A percentile compares a stretch with the other conserved stretches of the same genome.
Evolutionary conservation across 1,140 invertebrate species (phyloP).

Genomic region (Tigriopus japonicus): DNA sequence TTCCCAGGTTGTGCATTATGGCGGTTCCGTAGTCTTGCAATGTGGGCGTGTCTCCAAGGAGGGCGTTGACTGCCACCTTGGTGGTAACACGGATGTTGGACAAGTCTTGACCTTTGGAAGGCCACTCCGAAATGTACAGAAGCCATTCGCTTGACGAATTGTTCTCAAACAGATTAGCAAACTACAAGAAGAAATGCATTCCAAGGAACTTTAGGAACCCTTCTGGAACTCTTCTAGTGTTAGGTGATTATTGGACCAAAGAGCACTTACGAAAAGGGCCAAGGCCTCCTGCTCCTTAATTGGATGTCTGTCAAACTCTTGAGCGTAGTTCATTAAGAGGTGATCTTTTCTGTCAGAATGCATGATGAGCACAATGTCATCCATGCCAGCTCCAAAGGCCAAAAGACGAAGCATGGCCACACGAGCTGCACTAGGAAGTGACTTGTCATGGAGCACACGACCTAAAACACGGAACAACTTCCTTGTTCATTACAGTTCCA

Average conservation of each 20-base stretch:
- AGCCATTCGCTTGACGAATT: slow-evolving; percentile 66
- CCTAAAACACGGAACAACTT: neutral
- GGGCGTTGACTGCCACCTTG: slow-evolving; percentile 66
- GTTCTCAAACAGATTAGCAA: slow-evolving; percentile 78
- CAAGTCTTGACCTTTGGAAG: slow-evolving; percentile 35
- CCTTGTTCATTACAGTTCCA: neutral
- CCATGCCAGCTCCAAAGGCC: slow-evolving; percentile 48
- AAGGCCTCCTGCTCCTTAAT: slow-evolving; percentile 53
- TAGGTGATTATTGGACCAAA: neutral
- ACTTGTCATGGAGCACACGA: slow-evolving; percentile 10
- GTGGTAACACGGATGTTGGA: slow-evolving; percentile 78
- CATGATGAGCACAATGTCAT: slow-evolving; percentile 68
- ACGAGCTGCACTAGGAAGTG: slow-evolving; percentile 19
- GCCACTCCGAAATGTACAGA: slow-evolving; percentile 80
- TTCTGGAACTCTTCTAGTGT: neutral
- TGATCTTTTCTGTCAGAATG: slow-evolving; percentile 77
- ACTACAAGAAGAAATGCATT: slow-evolving; percentile 29
- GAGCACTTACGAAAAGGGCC: slow-evolving; percentile 46
- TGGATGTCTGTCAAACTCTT: slow-evolving; percentile 55
- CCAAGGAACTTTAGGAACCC: neutral
- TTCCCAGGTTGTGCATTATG: slow-evolving; percentile 71
- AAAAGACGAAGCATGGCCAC: slow-evolving; percentile 22
- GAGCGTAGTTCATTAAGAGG: slow-evolving; percentile 63
- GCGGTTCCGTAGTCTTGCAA: slow-evolving; percentile 61
- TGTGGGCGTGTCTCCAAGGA: slow-evolving; percentile 44